phyloP scores from a whole-genome alignment of 2,797 vertebrate genomes.

The Triplophysa bombifrons region DNA sequence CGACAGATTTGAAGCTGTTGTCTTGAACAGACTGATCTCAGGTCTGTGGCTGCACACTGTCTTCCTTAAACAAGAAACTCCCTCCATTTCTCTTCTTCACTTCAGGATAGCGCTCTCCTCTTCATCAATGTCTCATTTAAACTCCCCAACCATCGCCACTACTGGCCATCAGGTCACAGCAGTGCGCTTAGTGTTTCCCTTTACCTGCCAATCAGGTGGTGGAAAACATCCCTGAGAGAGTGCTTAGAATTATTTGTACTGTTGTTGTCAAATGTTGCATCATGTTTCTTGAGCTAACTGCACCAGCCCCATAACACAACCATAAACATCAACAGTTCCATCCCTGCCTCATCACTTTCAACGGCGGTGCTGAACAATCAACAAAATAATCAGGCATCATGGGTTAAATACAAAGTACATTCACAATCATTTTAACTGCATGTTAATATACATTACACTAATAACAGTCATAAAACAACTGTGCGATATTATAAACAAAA shows the following conservation, averaged over 20 bases:
- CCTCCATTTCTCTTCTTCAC: slow-evolving; percentile 26
- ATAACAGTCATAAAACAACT: too few species aligned
- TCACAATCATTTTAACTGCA: too few species aligned
- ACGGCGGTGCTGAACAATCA: background rate
- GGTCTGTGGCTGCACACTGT: slow-evolving; percentile 11
- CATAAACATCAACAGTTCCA: background rate
- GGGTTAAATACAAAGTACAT: background rate
- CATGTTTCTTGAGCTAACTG: slow-evolving; percentile 34
- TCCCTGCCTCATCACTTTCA: background rate
- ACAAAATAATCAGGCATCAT: background rate
- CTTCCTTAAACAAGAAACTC: background rate
- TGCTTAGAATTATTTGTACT: slow-evolving; percentile 12
- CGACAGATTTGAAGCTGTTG: background rate
- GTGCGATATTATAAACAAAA: too few species aligned
- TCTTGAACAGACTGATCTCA: slow-evolving; percentile 4
- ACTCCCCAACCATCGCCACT: slow-evolving; percentile 26
- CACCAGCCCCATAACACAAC: slow-evolving; percentile 24
- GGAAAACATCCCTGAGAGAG: slow-evolving; percentile 33
- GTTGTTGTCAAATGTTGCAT: slow-evolving; percentile 54
- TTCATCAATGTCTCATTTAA: slow-evolving; percentile 58
- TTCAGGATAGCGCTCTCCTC: slow-evolving; percentile 25
- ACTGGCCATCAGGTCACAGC: slow-evolving; percentile 26
- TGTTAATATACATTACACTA: too few species aligned
- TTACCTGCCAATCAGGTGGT: slow-evolving; percentile 47
- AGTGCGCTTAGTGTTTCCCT: slow-evolving; percentile 34